phyloP scores from a whole-genome alignment of 2,113 vertebrate species.

The Campylorhamphus procurvoides region DNA sequence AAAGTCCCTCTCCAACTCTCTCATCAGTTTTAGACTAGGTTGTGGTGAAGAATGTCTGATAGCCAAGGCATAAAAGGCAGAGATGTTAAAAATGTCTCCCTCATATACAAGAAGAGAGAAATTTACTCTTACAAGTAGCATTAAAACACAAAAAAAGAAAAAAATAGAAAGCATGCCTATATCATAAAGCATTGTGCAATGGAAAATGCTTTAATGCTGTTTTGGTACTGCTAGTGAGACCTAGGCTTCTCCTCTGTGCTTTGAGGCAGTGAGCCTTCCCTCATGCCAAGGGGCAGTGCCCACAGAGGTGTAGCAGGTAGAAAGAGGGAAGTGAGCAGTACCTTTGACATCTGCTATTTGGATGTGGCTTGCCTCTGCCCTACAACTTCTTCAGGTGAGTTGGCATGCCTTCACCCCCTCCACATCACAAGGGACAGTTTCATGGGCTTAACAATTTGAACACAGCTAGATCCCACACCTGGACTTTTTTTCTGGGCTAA shows the following conservation, averaged over 20 bases:
- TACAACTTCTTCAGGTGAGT: rapidly evolving
- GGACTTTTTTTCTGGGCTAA: neutral
- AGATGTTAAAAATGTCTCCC: neutral
- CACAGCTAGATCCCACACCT: neutral
- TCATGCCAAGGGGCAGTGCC: rapidly evolving
- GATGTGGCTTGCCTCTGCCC: rapidly evolving
- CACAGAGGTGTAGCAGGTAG: neutral
- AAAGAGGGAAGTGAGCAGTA: neutral
- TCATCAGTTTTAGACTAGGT: neutral
- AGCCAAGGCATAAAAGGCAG: neutral
- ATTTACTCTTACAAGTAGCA: neutral
- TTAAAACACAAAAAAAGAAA: neutral
- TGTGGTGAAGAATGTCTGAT: neutral
- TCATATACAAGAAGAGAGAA: neutral
- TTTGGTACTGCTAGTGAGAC: neutral
- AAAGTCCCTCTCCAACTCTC: neutral
- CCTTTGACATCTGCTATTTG: neutral
- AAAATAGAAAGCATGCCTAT: neutral
- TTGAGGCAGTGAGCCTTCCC: neutral
- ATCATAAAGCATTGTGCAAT: neutral
- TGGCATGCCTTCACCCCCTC: neutral
- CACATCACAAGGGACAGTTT: neutral
- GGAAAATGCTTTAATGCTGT: neutral
- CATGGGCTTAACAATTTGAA: neutral
- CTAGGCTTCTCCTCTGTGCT: neutral